A percentile compares a stretch with the other conserved stretches of the same genome.
Conservation (phyloP, 2,888 invertebrate species). For the Calliopum simillimum region DNA sequence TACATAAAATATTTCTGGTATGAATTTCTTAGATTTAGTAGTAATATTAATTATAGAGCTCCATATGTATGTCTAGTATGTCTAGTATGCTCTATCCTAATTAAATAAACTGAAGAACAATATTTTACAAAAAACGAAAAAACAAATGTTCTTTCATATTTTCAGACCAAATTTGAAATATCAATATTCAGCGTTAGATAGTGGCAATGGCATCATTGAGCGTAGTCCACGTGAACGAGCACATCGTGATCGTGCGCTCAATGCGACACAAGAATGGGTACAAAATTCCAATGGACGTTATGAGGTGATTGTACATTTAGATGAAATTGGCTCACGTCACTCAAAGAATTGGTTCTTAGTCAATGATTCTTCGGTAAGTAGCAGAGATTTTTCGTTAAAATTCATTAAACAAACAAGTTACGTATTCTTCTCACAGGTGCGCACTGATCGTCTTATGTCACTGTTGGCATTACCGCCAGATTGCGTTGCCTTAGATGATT, state of each 20-base stretch:
- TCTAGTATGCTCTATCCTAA: slow-evolving; percentile 37
- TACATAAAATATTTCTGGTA: too few species aligned
- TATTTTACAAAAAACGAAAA: background rate
- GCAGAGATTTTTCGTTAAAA: slow-evolving; percentile 34
- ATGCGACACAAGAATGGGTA: slow-evolving; percentile 72
- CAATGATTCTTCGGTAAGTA: slow-evolving; percentile 78
- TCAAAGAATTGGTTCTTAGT: slow-evolving; percentile 94
- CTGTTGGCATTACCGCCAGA: slow-evolving; percentile 66
- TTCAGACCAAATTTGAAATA: slow-evolving; percentile 66
- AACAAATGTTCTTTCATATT: slow-evolving; percentile 10
- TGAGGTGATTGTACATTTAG: slow-evolving; percentile 81
- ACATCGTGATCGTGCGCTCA: slow-evolving; percentile 75
- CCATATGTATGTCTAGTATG: slow-evolving; percentile 46
- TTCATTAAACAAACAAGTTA: background rate
- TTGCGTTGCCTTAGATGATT: slow-evolving; percentile 67
- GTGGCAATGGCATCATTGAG: slow-evolving; percentile 71
- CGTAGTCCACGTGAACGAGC: slow-evolving; percentile 75
- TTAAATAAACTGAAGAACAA: too few species aligned
- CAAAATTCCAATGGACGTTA: slow-evolving; percentile 77
- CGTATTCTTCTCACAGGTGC: slow-evolving; percentile 55
- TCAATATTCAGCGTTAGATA: slow-evolving; percentile 77
- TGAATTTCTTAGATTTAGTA: too few species aligned
- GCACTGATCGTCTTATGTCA: slow-evolving; percentile 67
- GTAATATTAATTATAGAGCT: too few species aligned
- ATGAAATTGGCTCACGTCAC: slow-evolving; percentile 84